phyloP scores from a whole-genome alignment of 2,113 vertebrate genomes.

The Equus quagga region DNA sequence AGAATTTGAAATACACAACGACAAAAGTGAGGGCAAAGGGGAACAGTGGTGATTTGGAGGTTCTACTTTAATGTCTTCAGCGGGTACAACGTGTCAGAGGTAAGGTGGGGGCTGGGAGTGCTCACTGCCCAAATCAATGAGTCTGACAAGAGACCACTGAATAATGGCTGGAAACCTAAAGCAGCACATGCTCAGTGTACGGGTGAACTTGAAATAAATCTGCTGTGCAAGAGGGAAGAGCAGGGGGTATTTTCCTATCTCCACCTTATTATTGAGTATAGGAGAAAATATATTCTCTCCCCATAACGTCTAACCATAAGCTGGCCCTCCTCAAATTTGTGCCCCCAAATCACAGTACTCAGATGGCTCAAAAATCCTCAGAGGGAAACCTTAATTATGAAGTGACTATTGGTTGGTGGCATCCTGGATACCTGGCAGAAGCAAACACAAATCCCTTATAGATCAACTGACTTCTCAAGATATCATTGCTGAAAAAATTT shows the following conservation, averaged over 20 bases:
- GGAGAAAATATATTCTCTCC: neutral
- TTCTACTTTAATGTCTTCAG: neutral
- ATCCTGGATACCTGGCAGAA: neutral
- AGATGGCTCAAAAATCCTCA: neutral
- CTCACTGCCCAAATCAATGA: neutral
- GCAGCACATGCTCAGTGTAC: neutral
- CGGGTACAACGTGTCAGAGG: neutral
- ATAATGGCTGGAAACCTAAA: neutral
- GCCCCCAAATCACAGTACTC: neutral
- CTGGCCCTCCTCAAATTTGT: neutral
- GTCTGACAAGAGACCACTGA: neutral
- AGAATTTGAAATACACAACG: neutral
- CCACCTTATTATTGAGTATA: neutral
- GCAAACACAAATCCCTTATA: neutral
- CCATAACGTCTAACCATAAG: neutral
- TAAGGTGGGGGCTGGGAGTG: neutral
- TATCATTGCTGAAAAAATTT: neutral
- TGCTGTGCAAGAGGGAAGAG: neutral
- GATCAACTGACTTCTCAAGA: neutral
- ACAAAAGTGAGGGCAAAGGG: neutral
- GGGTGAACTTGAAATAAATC: neutral
- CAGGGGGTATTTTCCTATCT: neutral
- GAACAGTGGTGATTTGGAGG: neutral
- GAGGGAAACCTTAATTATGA: neutral
- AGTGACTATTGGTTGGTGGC: neutral